These are phyloP conservation scores for Anguilla japonica DNA, from an alignment of 2,113 vertebrate genomes.

Conservation along the genomic window DNA sequence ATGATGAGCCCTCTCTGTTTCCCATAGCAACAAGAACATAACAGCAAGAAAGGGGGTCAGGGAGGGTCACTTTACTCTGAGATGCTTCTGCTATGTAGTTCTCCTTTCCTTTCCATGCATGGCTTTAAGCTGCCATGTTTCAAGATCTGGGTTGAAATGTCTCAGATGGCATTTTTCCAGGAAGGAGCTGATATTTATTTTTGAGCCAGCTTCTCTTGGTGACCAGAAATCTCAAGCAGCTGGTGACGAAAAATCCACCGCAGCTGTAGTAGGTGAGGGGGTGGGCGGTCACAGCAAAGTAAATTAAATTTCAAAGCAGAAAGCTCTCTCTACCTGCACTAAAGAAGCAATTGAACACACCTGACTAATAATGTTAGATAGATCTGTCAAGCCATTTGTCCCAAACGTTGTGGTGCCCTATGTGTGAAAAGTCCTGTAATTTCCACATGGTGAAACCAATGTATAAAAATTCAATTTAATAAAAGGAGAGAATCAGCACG, in stretches of 20 bases:
- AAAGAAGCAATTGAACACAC: too few relatives aligned
- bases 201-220: not conserved
- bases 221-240: not conserved
- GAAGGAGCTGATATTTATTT: not conserved
- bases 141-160: not conserved
- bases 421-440: too few relatives aligned
- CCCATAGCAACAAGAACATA: conserved; percentile 25
- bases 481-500: too few relatives aligned
- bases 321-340: too few relatives aligned
- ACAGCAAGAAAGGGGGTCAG: conserved; percentile 18
- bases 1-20: conserved; percentile 5
- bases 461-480: too few relatives aligned
- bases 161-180: not conserved
- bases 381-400: too few relatives aligned
- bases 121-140: not conserved
- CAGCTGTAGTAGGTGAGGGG: not conserved
- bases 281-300: too few relatives aligned
- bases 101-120: not conserved
- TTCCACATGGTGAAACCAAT: too few relatives aligned
- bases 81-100: not conserved
- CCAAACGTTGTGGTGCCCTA: too few relatives aligned
- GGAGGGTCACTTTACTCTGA: not conserved
- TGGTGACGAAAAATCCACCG: not conserved
- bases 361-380: too few relatives aligned
- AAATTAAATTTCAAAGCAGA: too few relatives aligned